Base-by-base conservation (phyloP, 2,113 vertebrate genomes). In the Oreochromis spilurus region DNA sequence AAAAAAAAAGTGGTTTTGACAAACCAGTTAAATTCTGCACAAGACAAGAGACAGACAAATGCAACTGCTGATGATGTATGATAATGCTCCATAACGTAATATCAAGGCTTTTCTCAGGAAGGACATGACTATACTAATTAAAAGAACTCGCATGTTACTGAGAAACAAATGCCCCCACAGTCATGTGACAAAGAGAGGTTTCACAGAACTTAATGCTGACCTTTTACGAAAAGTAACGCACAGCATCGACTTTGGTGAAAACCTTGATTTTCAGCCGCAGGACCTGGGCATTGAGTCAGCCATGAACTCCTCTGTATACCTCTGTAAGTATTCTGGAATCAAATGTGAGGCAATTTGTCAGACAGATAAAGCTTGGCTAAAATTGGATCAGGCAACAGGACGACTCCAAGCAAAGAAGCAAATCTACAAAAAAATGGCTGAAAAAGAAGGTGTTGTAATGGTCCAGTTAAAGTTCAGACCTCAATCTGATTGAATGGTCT, bases 201-300 rank as follows among this genome's bases (percentile, higher is more conserved):
- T 70, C 12, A 2, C n/a, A 43, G 65, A 24, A 70, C 65, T 70
- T 14, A 40, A 67, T 21, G 34, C 19, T 2, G 4, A 67, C 62
- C 62, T 67, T 67, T 21, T 10, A 19, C 2, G 0, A 13, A n/a
- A 65, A 38, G 6, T 38, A 65, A 65, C 8, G 19, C 60, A 38
- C 0, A 38, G 19, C 38, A 26, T 70, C 11, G 2, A 8, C 12
- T 45, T 72, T 45, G 21, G 21, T 45, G 24, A 45, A 45, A 72
- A 7, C 40, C 21, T 26, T 45, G 21, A 45, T 10, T 72, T 45
- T 3, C 13, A 45, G 67, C 67, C 0, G 1, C 40, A 26, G 21
- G 67, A 45, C 21, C 1, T 40, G 36, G 19, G 7, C 1, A 67
- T 40, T 67, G 12, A 14, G n/a, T 40, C 4, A 40, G 14, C 36